Conservation (phyloP, 2,888 invertebrate genomes). For the Pammene fasciana region DNA sequence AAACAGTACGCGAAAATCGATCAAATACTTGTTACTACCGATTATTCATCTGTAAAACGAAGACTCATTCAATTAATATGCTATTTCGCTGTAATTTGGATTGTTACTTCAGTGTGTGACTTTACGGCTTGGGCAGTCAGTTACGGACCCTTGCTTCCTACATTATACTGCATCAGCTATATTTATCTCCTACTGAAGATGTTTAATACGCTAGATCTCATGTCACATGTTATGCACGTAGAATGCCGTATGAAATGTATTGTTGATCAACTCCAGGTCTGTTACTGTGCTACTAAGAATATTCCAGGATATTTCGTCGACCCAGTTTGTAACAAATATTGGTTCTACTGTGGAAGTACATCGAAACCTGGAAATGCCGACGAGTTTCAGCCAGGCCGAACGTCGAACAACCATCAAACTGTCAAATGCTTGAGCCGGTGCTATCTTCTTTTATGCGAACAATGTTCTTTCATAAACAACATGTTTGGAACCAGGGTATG, state of each 20-base stretch:
- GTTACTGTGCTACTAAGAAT: conserved; percentile 47
- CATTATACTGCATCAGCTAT: conserved; percentile 56
- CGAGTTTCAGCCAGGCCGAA: conserved; percentile 23
- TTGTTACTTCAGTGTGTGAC: conserved; percentile 55
- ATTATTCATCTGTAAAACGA: conserved; percentile 51
- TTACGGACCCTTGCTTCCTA: conserved; percentile 54
- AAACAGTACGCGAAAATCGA: conserved; percentile 64
- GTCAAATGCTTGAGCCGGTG: conserved; percentile 60
- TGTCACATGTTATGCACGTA: conserved; percentile 62
- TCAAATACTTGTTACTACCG: conserved; percentile 53
- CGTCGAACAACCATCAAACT: conserved; percentile 45
- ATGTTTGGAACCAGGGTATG: conserved; percentile 72
- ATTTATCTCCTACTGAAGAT: conserved; percentile 68
- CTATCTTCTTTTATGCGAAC: conserved; percentile 66
- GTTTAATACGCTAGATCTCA: conserved; percentile 63
- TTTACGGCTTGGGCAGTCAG: conserved; percentile 58
- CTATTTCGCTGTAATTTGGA: conserved; percentile 57
- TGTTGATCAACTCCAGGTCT: conserved; percentile 54
- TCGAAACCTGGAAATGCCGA: conserved; percentile 33
- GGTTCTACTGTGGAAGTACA: conserved; percentile 51
- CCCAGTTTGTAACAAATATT: conserved; percentile 53
- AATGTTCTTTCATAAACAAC: conserved; percentile 65
- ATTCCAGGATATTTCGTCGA: conserved; percentile 45
- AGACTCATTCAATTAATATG: conserved; percentile 53
- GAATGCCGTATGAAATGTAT: conserved; percentile 60